Evolutionary conservation across 1,140 invertebrate genomes (phyloP).

Genomic region (Charaxes varanes): DNA sequence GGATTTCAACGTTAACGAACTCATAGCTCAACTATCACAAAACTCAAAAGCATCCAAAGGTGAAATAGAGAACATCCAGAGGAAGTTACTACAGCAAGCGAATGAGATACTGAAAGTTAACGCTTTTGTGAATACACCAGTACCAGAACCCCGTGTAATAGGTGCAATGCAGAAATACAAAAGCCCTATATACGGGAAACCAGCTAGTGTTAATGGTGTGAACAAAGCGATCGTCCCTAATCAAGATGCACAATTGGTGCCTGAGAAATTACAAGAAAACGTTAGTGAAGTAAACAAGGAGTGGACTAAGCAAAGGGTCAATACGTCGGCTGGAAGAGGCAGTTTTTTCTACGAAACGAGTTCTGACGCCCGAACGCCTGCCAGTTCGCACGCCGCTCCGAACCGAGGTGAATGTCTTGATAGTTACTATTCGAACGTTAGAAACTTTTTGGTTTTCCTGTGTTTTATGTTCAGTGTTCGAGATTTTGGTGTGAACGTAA

Average conservation of each 20-base stretch:
- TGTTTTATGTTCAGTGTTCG: slow-evolving; percentile 13
- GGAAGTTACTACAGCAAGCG: slow-evolving; percentile 55
- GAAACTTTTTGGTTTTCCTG: slow-evolving; percentile 19
- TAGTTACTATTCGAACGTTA: slow-evolving; percentile 23
- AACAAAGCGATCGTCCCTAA: slow-evolving; percentile 14
- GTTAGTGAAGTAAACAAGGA: slow-evolving; percentile 45
- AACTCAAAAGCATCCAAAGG: slow-evolving; percentile 56
- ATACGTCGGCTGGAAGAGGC: slow-evolving; percentile 47
- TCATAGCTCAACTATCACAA: slow-evolving; percentile 58
- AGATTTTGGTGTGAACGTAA: slow-evolving; percentile 29
- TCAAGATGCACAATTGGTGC: slow-evolving; percentile 54
- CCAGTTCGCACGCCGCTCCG: slow-evolving; percentile 57
- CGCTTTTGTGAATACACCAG: slow-evolving; percentile 40
- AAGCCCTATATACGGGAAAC: slow-evolving; percentile 36
- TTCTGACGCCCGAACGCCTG: slow-evolving; percentile 40
- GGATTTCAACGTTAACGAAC: slow-evolving; percentile 56
- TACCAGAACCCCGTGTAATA: slow-evolving; percentile 39
- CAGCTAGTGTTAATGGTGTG: slow-evolving; percentile 8
- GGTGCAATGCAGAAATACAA: slow-evolving; percentile 46
- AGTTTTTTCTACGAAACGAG: slow-evolving; percentile 67
- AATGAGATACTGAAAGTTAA: slow-evolving; percentile 65
- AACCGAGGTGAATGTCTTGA: slow-evolving; percentile 63
- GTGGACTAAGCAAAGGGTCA: slow-evolving; percentile 61
- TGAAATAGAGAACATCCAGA: slow-evolving; percentile 63
- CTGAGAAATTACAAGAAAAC: slow-evolving; percentile 56